Percentiles rank a stretch among this genome's conserved stretches.
Conservation (phyloP, 2,797 vertebrate genomes). For the Zalophus californianus region DNA sequence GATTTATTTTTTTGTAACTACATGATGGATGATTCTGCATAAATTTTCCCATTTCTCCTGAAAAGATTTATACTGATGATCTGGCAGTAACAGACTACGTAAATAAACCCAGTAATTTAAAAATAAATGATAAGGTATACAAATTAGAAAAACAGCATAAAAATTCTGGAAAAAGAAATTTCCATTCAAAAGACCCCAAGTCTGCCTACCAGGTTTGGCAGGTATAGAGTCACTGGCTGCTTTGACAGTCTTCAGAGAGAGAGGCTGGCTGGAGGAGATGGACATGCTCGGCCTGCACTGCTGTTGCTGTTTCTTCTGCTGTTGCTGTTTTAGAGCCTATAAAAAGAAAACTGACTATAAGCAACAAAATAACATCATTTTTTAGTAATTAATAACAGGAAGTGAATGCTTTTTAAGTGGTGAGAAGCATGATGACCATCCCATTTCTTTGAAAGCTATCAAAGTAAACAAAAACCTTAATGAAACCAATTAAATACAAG, state of each 20-base stretch:
- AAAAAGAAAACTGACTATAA: conserved; percentile 53
- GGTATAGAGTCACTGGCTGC: conserved; percentile 88
- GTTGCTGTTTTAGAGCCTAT: conserved; percentile 98
- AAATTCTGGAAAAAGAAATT: background rate
- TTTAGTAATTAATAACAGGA: background rate
- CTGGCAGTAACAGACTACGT: background rate
- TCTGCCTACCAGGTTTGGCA: conserved; percentile 87
- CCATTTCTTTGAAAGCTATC: conserved; percentile 11
- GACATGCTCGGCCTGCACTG: conserved; percentile 93
- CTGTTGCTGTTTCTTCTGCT: conserved; percentile 94
- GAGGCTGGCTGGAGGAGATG: conserved; percentile 90
- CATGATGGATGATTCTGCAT: background rate
- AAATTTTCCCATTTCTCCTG: background rate
- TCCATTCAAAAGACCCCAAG: background rate
- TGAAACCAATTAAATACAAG: conserved; percentile 1
- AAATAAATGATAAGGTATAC: background rate
- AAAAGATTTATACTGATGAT: background rate
- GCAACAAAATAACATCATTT: conserved; percentile 16
- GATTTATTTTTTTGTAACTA: background rate
- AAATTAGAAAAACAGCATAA: conserved; percentile 7
- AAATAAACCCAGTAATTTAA: conserved; percentile 18
- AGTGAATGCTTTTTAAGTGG: conserved; percentile 37
- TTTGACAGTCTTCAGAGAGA: conserved; percentile 94
- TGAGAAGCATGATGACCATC: background rate
- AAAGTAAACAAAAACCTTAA: conserved; percentile 49